Percentiles rank a stretch among this genome's conserved stretches.
These are phyloP conservation scores for Pasiphila rectangulata DNA, from an alignment of 2,888 invertebrate species.

Conservation along the genomic window DNA sequence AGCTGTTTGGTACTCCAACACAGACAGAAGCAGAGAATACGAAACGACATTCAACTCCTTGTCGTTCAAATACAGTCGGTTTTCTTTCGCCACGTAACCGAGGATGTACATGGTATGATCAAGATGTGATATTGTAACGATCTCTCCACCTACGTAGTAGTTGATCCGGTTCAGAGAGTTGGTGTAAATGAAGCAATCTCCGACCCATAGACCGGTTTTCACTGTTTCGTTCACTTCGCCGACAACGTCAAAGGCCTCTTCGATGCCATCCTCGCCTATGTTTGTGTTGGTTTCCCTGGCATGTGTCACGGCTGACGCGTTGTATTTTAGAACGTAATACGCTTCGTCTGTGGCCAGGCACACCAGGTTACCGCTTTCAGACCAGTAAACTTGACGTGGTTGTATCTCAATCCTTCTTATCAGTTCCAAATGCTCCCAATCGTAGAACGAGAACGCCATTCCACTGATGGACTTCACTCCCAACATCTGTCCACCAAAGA, in stretches of 20 bases:
- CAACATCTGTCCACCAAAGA: conserved; percentile 94
- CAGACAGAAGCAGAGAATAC: conserved; percentile 95
- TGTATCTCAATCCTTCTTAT: conserved; percentile 96
- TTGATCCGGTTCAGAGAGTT: conserved; percentile 98
- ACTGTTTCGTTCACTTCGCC: conserved; percentile 95
- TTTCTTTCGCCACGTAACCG: conserved; percentile 97
- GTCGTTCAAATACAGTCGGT: conserved; percentile 96
- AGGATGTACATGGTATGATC: conserved; percentile 98
- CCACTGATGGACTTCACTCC: conserved; percentile 96
- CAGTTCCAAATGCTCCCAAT: conserved; percentile 97
- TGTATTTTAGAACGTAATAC: conserved; percentile 96
- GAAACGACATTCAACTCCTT: conserved; percentile 98
- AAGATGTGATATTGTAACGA: conserved; percentile 98
- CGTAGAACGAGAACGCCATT: conserved; percentile 97
- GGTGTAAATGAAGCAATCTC: conserved; percentile 99
- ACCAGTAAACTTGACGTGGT: conserved; percentile 96
- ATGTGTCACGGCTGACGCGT: conserved; percentile 88
- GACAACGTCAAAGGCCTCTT: conserved; percentile 96
- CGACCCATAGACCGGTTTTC: conserved; percentile 97
- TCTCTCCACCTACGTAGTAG: conserved; percentile 99
- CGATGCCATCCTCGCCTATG: conserved; percentile 94
- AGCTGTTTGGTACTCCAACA: conserved; percentile 99
- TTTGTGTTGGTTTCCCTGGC: conserved; percentile 89
- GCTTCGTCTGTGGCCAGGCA: conserved; percentile 97
- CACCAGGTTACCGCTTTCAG: conserved; percentile 95